Evolutionary conservation across 1,140 invertebrate species (phyloP).

Genomic region (Drosophila tropicalis): DNA sequence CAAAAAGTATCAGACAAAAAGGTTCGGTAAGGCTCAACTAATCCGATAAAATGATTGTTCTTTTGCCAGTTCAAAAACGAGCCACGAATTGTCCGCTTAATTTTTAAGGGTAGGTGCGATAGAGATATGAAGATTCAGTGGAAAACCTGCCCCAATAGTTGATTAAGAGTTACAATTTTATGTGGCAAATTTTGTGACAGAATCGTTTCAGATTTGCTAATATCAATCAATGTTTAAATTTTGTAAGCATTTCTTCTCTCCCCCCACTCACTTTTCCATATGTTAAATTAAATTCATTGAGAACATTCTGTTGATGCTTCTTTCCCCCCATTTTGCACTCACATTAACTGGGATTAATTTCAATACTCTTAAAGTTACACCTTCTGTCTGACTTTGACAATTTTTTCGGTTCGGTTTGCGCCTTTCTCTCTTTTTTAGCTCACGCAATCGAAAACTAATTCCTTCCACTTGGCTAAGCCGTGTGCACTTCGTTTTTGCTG

Average conservation of each 20-base stretch:
- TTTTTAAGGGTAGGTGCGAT: neutral
- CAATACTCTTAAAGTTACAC: constrained; percentile 7
- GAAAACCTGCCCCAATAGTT: neutral
- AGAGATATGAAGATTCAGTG: no score
- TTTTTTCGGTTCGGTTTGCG: neutral
- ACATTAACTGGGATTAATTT: constrained; percentile 6
- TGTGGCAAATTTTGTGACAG: neutral
- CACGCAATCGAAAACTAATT: constrained; percentile 72
- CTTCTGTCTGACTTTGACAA: neutral
- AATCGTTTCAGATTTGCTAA: neutral
- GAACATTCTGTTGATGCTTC: no score
- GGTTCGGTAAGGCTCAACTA: constrained; percentile 48
- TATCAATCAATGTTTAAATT: constrained; percentile 6
- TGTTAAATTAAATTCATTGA: no score
- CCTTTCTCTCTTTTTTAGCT: constrained; percentile 3
- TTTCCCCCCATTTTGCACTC: neutral
- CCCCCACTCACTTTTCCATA: neutral
- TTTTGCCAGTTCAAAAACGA: constrained; percentile 50
- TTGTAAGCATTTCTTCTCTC: neutral
- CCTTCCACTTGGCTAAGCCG: constrained; percentile 63
- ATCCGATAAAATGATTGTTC: constrained; percentile 81
- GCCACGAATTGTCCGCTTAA: neutral
- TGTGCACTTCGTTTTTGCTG: constrained; percentile 63
- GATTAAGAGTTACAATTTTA: no score
- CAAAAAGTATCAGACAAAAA: constrained; percentile 43